Evolutionary conservation across 2,888 invertebrate genomes (phyloP), one percentile per base, ranked within the genome.

Genomic region (Drosophila ezoana): DNA sequence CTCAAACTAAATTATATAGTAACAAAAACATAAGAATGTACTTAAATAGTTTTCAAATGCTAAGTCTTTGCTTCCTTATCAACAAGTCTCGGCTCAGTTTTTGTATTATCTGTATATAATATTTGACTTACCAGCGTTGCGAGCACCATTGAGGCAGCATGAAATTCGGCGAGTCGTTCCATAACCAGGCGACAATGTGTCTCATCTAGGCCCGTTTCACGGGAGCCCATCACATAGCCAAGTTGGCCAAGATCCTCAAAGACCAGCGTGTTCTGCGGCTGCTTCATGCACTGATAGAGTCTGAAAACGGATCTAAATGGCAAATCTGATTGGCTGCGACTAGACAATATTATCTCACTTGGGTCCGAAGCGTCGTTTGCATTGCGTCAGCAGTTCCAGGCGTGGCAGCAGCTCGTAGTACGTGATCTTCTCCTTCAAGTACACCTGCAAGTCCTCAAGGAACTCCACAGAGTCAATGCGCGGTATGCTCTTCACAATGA

Each of bases 201-300:
- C 68, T 93, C 90, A 89, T 94, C 93, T n/a, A 94, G 89, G 13
- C 94, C 94, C 32, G 81, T 66, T 66, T 93, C 92, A 23, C 94
- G 91, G 40, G 93, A 92, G 2, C 92, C 93, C 93, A 94, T 93
- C 43, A 91, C 89, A 79, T 90, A 94, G 18, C 93, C 93, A 18
- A 89, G 71, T 5, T 91, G 90, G 1, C 92, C 90, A 28, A 94
- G 90, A 72, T 92, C 92, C 70, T 91, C 91, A 33, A 91, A 90
- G 1, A 84, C 88, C 32, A 91, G 63, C 0, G 89, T 76, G 28
- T 83, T 85, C n/a, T 88, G 74, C 1, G 91, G 91, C 9, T 58
- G 60, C 48, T 83, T 87, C 3, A 80, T 14, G 16, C 78, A 76
- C 18, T 87, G 80, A 65, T 83, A 91, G 4, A 91, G 82, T 64